Base-by-base conservation (phyloP, 37 sponge, comb jelly and placozoan species). In the Crambe crambe region DNA sequence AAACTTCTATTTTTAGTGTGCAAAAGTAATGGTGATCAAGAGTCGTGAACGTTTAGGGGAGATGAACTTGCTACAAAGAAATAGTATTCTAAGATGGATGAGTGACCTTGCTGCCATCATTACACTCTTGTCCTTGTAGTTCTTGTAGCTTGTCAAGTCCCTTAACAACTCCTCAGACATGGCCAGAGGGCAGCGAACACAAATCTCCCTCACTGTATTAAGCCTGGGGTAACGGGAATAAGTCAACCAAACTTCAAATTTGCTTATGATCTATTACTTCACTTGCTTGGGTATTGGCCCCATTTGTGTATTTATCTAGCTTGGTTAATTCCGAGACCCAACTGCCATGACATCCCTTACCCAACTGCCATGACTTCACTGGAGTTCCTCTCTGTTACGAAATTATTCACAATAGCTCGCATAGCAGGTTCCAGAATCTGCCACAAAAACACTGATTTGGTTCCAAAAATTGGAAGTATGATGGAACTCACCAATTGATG, bases 21-120 rank as follows among this genome's bases (percentile, higher is more conserved):
- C n/a, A n/a, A n/a, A n/a, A n/a, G n/a, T n/a, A n/a, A n/a, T n/a
- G n/a, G n/a, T n/a, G n/a, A n/a, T n/a, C n/a, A n/a, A n/a, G n/a
- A n/a, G n/a, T n/a, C n/a, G n/a, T n/a, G n/a, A n/a, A n/a, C n/a
- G n/a, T n/a, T n/a, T n/a, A n/a, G n/a, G n/a, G n/a, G n/a, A n/a
- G n/a, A n/a, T n/a, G n/a, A n/a, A n/a, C n/a, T n/a, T n/a, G n/a
- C n/a, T n/a, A n/a, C n/a, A n/a, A n/a, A n/a, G n/a, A n/a, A n/a
- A n/a, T n/a, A n/a, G n/a, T n/a, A n/a, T n/a, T n/a, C n/a, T n/a
- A 12, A 95, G 82, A 36, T 96, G 94, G 21, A 96, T 89, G 43
- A 98, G 94, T 42, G 99, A 98, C 34, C 99, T 65, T 36, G 99
- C 89, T 39, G 96, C 99, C 92, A 94, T 96, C 65, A 85, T 78